Evolutionary conservation across 2,113 vertebrate species (phyloP).

Genomic region (Podarcis raffonei): DNA sequence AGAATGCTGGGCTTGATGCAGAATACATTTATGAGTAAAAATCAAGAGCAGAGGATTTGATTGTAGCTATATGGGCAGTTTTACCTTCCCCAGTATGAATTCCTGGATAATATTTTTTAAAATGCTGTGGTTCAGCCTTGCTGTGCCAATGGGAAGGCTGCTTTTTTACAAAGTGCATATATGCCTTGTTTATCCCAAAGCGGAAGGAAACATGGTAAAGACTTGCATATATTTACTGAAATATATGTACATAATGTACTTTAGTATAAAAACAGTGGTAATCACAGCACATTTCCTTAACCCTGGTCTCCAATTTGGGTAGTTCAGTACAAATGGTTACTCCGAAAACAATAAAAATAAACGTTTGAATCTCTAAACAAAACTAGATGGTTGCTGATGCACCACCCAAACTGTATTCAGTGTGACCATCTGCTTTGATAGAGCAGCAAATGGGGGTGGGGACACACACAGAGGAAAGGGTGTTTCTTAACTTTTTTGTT

Average conservation of each 20-base stretch:
- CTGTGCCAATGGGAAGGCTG: not conserved
- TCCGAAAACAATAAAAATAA: not conserved
- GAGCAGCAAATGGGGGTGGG: no score
- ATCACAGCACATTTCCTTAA: not conserved
- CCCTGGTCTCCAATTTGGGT: not conserved
- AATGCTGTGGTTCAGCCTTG: not conserved
- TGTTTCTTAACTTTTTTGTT: no score
- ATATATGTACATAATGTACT: not conserved
- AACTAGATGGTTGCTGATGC: no score
- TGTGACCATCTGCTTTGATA: no score
- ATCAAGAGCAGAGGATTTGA: not conserved
- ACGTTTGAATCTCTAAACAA: no score
- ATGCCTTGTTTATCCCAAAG: not conserved
- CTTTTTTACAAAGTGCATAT: not conserved
- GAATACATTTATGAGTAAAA: not conserved
- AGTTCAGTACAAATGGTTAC: not conserved
- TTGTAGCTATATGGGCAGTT: not conserved
- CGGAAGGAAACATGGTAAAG: not conserved
- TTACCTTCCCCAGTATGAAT: not conserved
- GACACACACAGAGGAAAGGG: no score
- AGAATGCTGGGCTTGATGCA: not conserved
- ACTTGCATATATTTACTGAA: not conserved
- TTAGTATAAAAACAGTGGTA: not conserved
- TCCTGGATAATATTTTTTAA: not conserved
- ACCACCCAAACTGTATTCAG: no score